Percentiles rank a stretch among this genome's conserved stretches.
phyloP scores from a whole-genome alignment of 1,140 invertebrate species.

The Neotoxoptera formosana region DNA sequence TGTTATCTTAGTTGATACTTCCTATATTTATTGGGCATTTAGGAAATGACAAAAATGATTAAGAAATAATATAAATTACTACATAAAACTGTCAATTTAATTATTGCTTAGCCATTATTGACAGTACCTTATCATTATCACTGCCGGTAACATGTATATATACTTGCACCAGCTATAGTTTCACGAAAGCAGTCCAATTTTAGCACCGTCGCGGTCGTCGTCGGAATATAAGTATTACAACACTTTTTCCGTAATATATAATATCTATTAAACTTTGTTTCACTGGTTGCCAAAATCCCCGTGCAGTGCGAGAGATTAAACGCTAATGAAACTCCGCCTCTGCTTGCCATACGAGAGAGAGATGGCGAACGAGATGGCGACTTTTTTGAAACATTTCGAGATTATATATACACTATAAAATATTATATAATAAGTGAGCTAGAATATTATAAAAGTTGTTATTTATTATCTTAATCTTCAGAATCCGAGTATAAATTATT shows the following conservation, averaged over 20 bases:
- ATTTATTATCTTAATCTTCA: not conserved
- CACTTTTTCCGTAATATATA: not conserved
- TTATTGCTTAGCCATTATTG: not conserved
- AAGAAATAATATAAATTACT: not conserved
- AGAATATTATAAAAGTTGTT: not conserved
- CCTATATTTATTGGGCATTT: not conserved
- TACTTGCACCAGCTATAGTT: not conserved
- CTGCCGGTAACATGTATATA: not conserved
- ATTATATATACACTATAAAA: not conserved
- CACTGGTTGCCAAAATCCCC: not conserved
- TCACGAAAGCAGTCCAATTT: not conserved
- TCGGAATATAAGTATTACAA: not conserved
- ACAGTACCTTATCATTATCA: not conserved
- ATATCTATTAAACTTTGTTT: slow-evolving; percentile 12
- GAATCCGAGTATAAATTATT: not conserved
- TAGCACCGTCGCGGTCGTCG: not conserved
- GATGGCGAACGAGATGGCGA: not conserved
- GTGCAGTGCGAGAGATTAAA: not conserved
- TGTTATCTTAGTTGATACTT: too few relatives aligned
- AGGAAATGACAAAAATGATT: not conserved
- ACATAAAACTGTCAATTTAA: not conserved
- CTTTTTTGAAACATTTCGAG: not conserved
- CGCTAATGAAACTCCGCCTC: not conserved
- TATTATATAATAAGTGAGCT: not conserved
- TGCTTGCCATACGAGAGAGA: not conserved